A percentile compares a stretch with the other conserved stretches of the same genome.
phyloP scores from a whole-genome alignment of 2,888 invertebrate genomes.

The Bombylius major region DNA sequence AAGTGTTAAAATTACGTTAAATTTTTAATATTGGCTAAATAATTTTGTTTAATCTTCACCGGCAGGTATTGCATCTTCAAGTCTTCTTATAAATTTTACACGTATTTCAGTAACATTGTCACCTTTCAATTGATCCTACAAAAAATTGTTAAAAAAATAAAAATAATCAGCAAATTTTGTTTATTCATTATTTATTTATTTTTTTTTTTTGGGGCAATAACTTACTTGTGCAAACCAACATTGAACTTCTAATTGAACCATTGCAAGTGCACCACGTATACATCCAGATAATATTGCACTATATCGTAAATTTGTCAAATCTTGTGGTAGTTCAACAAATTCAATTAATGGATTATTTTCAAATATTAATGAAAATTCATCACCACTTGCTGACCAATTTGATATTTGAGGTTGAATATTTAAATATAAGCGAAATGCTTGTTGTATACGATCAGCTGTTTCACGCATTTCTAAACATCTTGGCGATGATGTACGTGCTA shows the following conservation, averaged over 20 bases:
- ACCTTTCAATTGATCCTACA: slow-evolving; percentile 83
- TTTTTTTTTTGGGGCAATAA: not conserved
- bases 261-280: slow-evolving; percentile 90
- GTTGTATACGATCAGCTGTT: slow-evolving; percentile 90
- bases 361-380: slow-evolving; percentile 92
- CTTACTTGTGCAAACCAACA: slow-evolving; percentile 76
- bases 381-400: slow-evolving; percentile 87
- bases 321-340: slow-evolving; percentile 89
- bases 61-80: slow-evolving; percentile 96
- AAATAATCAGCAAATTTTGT: slow-evolving; percentile 1
- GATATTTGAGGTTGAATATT: slow-evolving; percentile 87
- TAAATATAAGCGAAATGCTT: slow-evolving; percentile 65
- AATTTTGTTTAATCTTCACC: slow-evolving; percentile 73
- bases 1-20: too few species aligned
- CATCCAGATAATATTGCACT: slow-evolving; percentile 86
- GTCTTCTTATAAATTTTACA: slow-evolving; percentile 83
- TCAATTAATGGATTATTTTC: slow-evolving; percentile 94
- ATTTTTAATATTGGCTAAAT: too few species aligned
- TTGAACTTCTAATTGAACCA: slow-evolving; percentile 94
- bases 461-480: slow-evolving; percentile 93
- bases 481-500: slow-evolving; percentile 79
- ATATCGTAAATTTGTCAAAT: slow-evolving; percentile 72
- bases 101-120: slow-evolving; percentile 87
- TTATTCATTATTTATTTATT: not conserved
- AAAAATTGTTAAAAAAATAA: not conserved